These are phyloP conservation scores for Aricia agestis DNA, from an alignment of 1,140 invertebrate species.

Conservation along the genomic window DNA sequence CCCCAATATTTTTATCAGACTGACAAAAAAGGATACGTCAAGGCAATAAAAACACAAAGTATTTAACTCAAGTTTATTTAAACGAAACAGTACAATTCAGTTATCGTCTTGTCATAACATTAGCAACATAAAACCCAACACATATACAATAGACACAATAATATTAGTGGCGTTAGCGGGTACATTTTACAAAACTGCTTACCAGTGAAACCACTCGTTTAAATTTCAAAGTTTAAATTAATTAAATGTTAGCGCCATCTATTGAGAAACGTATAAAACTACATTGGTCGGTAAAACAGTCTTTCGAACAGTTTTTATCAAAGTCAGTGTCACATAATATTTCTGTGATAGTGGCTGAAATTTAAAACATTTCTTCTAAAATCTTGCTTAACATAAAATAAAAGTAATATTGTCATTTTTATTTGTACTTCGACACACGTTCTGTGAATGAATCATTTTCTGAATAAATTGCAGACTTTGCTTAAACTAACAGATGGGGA, in stretches of 20 bases:
- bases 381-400: neutral
- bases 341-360: too few species aligned
- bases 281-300: neutral
- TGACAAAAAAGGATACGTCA: too few species aligned
- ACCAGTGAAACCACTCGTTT: neutral
- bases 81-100: slow-evolving; percentile 11
- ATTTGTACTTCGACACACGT: neutral
- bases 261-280: neutral
- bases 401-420: neutral
- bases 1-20: too few species aligned
- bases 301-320: neutral
- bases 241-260: neutral
- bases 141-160: slow-evolving; percentile 1
- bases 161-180: neutral
- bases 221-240: neutral
- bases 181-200: neutral
- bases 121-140: slow-evolving; percentile 4
- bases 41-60: neutral
- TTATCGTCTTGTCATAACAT: neutral
- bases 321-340: neutral
- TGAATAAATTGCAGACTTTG: too few species aligned
- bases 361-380: too few species aligned
- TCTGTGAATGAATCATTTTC: neutral
- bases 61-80: slow-evolving; percentile 8
- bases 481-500: too few species aligned